phyloP scores from a whole-genome alignment of 2,797 vertebrate genomes.

The Phoebastria nigripes region DNA sequence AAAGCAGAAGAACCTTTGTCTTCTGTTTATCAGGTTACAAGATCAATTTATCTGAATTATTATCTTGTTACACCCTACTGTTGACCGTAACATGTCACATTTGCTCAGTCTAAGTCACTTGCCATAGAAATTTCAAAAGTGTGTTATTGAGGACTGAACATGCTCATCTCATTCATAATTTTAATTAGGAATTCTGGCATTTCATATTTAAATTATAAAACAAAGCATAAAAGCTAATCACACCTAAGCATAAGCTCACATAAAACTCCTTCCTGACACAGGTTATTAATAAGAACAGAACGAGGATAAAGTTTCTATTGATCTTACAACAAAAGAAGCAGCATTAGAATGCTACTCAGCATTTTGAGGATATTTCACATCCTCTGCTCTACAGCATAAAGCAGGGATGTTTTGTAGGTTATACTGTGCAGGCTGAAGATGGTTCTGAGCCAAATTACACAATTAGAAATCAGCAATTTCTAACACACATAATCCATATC shows the following conservation, averaged over 20 bases:
- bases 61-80: neutral
- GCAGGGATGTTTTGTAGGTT: neutral
- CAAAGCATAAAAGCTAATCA: neutral
- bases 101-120: neutral
- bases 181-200: neutral
- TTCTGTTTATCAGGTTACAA: neutral
- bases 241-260: neutral
- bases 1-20: neutral
- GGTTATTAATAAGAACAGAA: neutral
- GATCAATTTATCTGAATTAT: neutral
- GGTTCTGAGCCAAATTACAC: neutral
- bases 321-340: neutral
- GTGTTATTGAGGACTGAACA: neutral
- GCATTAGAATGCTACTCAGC: neutral
- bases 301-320: neutral
- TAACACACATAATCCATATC: neutral
- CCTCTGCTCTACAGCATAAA: neutral
- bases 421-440: neutral
- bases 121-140: neutral
- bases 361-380: neutral
- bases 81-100: neutral
- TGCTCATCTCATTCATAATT: neutral
- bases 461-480: neutral
- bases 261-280: neutral
- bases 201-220: neutral